Evolutionary conservation across 2,797 vertebrate genomes (phyloP).

Genomic region (Acipenser transmontanus): DNA sequence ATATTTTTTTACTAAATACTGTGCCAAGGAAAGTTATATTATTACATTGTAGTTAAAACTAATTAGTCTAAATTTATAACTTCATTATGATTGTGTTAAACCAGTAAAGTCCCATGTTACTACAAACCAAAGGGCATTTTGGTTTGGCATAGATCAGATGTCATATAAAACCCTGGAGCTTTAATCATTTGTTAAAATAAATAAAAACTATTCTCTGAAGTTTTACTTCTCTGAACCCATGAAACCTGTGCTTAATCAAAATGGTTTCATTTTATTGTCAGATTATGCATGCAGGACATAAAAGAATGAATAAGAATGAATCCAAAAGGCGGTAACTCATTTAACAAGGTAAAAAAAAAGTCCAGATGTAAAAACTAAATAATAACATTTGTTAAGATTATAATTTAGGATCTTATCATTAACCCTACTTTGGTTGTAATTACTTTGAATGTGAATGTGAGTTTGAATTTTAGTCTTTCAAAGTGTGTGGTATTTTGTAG

Average conservation of each 20-base stretch:
- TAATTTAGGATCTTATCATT: too few relatives aligned
- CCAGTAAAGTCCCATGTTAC: constrained; percentile 1
- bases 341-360: not conserved
- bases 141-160: not conserved
- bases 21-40: not conserved
- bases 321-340: not conserved
- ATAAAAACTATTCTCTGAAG: constrained; percentile 1
- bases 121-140: constrained; percentile 1
- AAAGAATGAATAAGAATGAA: not conserved
- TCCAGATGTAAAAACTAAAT: not conserved
- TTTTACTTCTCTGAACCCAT: constrained; percentile 5
- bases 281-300: not conserved
- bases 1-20: not conserved
- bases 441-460: too few relatives aligned
- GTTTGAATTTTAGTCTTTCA: too few relatives aligned
- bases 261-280: not conserved
- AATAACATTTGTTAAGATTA: too few relatives aligned
- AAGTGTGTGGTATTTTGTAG: too few relatives aligned
- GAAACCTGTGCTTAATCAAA: constrained; percentile 4
- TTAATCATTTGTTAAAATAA: not conserved
- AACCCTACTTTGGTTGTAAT: too few relatives aligned
- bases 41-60: constrained; percentile 29
- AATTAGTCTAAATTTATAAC: constrained; percentile 60
- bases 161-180: not conserved
- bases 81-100: not conserved